A percentile compares a stretch with the other conserved stretches of the same genome.
These are phyloP conservation scores for Nipponia nippon DNA, from an alignment of 2,113 vertebrate genomes.

Conservation along the genomic window DNA sequence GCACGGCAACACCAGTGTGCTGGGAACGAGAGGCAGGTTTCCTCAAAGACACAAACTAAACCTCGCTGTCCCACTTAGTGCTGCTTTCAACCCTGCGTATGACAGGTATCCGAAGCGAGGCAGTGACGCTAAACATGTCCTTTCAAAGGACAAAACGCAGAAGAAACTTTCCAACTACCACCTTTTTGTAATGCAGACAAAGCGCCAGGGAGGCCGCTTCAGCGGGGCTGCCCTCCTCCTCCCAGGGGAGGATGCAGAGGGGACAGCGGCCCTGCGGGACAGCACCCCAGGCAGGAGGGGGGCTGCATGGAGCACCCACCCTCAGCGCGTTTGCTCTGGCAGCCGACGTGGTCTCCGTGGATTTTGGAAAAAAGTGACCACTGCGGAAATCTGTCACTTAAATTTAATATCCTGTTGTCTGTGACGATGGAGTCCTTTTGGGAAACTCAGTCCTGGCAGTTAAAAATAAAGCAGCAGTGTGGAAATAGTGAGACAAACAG, in stretches of 20 bases:
- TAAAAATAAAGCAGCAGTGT: slow-evolving; percentile 11
- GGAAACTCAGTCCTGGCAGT: not conserved
- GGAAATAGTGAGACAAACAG: not conserved
- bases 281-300: not conserved
- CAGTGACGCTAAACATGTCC: not conserved
- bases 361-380: not conserved
- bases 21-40: not conserved
- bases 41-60: not conserved
- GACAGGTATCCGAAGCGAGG: not conserved
- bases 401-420: not conserved
- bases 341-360: rapidly evolving
- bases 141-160: not conserved
- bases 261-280: rapidly evolving
- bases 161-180: not conserved
- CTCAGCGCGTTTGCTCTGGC: not conserved
- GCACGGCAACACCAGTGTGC: not conserved
- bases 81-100: not conserved
- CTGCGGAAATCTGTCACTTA: not conserved
- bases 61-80: not conserved
- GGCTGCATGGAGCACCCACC: not conserved
- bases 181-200: not conserved
- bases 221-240: not conserved
- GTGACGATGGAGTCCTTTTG: not conserved
- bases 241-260: not conserved
- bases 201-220: not conserved